Evolutionary conservation across 2,797 vertebrate species (phyloP).

Genomic region (Lagothrix lagotricha): DNA sequence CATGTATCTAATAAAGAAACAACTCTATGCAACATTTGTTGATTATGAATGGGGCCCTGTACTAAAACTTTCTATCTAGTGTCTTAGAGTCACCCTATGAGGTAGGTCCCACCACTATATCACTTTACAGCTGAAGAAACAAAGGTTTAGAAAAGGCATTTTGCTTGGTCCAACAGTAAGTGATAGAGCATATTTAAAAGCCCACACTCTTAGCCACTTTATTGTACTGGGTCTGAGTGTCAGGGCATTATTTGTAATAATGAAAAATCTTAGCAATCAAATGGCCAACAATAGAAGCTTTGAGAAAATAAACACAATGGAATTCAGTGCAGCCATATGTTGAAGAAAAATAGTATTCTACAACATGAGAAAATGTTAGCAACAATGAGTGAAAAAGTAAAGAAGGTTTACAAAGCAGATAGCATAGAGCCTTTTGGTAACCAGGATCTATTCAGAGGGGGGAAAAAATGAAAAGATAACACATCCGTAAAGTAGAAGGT

Average conservation of each 20-base stretch:
- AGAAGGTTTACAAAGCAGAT: constrained; percentile 17
- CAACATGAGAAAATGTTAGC: neutral
- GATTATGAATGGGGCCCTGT: neutral
- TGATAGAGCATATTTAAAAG: neutral
- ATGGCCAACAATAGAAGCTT: neutral
- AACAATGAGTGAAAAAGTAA: neutral
- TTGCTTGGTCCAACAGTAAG: neutral
- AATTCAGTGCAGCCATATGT: neutral
- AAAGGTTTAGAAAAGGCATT: neutral
- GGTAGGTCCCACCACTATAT: neutral
- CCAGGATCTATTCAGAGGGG: neutral
- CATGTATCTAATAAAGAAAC: neutral
- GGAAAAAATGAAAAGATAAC: neutral
- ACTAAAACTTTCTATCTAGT: neutral
- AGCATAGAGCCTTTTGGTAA: neutral
- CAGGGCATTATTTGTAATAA: constrained; percentile 47
- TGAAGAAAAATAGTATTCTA: constrained; percentile 6
- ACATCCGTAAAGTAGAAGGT: neutral
- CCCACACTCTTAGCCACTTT: neutral
- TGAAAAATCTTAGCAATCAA: constrained; percentile 46
- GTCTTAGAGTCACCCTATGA: neutral
- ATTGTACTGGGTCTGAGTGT: neutral
- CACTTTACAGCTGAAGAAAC: neutral
- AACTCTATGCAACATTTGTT: neutral
- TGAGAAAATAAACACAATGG: constrained; percentile 47